Evolutionary conservation across 2,797 vertebrate genomes (phyloP), one percentile per base, ranked within the genome.

Genomic region (Rhincodon typus): DNA sequence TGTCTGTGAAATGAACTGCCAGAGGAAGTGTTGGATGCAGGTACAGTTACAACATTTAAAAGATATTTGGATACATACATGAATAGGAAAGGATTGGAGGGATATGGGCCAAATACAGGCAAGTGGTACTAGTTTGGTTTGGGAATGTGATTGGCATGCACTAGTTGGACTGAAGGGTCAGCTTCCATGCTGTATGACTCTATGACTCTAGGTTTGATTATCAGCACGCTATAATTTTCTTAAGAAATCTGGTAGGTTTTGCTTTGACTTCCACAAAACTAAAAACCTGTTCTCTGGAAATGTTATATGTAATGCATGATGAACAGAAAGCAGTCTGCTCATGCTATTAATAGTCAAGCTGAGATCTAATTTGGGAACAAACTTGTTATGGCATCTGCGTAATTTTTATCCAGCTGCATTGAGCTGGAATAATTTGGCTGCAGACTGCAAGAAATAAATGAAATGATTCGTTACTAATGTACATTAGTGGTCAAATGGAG

Each of bases 321-420:
- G 46, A 95, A 74, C 50, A 53, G 12, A 95, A 95, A 95, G 38
- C 70, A 95, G 94, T 74, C 94, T 34, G 46, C 27, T 95, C 70
- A 34, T 17, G 70, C 34, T 72, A 95, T 53, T 74, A 95, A 95
- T 95, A 77, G 23, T 74, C 12, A 95, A 93, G 62, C 62, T 25
- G 90, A 21, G 74, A 95, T 46, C 94, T 95, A 95, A 95, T 95
- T 95, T 95, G 42, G 70, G 69, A 95, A 95, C 94, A 74, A 95
- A 57, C 42, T 50, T 95, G 50, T 95, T 74, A 70, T 95, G 70
- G 50, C 70, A 95, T 74, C 69, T 77, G 94, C 27, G 74, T 30
- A 95, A 77, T 69, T 95, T 91, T 77, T 95, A 95, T 95, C 25
- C 70, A 53, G 46, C 70, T 95, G 13, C 70, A 95, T 46, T 95